Evolutionary conservation across 2,888 invertebrate genomes (phyloP), one percentile per base, ranked within the genome.

Genomic region (Drosophila gaucha): DNA sequence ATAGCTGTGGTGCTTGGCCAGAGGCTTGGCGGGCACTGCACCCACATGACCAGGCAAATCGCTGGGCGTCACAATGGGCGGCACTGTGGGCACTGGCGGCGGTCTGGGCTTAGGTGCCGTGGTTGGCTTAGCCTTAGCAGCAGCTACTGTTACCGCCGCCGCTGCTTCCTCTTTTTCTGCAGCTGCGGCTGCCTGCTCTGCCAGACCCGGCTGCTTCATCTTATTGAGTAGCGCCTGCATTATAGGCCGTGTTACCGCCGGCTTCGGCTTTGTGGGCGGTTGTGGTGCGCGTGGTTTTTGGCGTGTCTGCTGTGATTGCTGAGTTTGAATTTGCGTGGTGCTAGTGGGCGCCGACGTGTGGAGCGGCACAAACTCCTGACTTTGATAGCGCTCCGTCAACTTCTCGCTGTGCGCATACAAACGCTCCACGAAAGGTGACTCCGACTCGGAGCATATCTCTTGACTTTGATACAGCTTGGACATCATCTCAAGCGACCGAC

Each of bases 1-100:
- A 57, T 94, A 94, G 74, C 94, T 94, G n/a, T 94, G 94, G 78
- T 94, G 94, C 88, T 94, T 94, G 24, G 94, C 93, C 39, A 94
- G 80, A 8, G 94, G 94, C 78, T 94, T 94, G 62, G 93, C 93
- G 33, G 94, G 94, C 4, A 85, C 71, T 2, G 93, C 92, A 8
- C 82, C 78, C 5, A 83, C 80, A 24, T 84, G 74, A 24, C 89
- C 75, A 5, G 89, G 86, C 33, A 87, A 46, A 65, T 90, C 90
- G 47, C 74, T 87, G n/a, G 89, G 82, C 22, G 86, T 85, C 6
- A 74, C 71, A 26, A 89, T 88, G 10, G 89, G 90, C 41, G 93
- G 92, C 49, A 93, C 91, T 69, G 92, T 93, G 58, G 92, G 92
- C n/a, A 89, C 79, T 3, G 86, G 83, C 20, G 84, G 89, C 16